A percentile compares a stretch with the other conserved stretches of the same genome.
phyloP scores from a whole-genome alignment of 2,113 vertebrate genomes.

The Quiscalus mexicanus region DNA sequence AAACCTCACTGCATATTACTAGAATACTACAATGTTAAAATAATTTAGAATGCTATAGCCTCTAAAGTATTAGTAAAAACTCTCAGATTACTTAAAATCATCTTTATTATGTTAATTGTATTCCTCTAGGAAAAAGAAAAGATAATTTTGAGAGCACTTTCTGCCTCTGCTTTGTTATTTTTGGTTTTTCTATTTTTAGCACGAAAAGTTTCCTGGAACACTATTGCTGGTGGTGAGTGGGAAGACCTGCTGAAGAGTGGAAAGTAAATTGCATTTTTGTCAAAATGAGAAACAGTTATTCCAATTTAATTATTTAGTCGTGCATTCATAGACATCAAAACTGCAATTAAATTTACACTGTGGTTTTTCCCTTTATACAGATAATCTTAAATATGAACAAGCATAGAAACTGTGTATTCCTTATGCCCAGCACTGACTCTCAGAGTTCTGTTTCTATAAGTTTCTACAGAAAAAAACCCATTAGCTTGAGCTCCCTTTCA shows the following conservation, averaged over 20 bases:
- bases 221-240: background rate
- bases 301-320: background rate
- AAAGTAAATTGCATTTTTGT: background rate
- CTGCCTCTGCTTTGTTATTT: background rate
- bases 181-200: background rate
- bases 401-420: background rate
- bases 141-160: background rate
- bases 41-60: background rate
- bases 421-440: background rate
- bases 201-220: background rate
- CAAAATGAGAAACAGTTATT: background rate
- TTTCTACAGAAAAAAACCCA: background rate
- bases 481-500: background rate
- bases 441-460: background rate
- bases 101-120: background rate
- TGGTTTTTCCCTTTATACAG: background rate
- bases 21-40: background rate
- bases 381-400: background rate
- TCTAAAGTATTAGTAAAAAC: background rate
- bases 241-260: background rate
- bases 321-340: background rate
- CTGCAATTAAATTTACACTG: background rate
- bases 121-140: background rate
- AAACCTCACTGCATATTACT: background rate
- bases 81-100: background rate